Evolutionary conservation across 2,797 vertebrate genomes (phyloP).

Genomic region (Carcharodon carcharias): DNA sequence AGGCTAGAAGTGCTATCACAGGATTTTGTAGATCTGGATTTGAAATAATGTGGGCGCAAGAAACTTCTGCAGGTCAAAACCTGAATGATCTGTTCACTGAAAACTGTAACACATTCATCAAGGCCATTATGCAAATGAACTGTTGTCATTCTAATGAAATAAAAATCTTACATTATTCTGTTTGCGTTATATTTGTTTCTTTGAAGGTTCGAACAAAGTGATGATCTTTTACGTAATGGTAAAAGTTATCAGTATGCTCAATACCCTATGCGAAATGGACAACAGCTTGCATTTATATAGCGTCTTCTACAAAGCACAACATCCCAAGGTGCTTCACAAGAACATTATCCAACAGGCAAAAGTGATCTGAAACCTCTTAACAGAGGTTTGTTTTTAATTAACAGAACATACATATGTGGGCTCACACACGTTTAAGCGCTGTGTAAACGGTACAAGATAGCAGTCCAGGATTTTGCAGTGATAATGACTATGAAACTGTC

Average conservation of each 20-base stretch:
- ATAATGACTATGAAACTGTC: neutral
- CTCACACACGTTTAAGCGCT: neutral
- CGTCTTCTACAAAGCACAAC: neutral
- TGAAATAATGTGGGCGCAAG: neutral
- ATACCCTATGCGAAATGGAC: neutral
- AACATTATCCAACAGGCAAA: neutral
- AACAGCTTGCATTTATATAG: neutral
- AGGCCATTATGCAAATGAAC: neutral
- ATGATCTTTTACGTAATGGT: neutral
- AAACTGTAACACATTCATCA: neutral
- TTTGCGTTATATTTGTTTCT: neutral
- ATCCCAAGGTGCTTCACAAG: neutral
- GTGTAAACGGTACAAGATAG: neutral
- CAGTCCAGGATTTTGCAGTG: neutral
- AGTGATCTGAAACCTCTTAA: neutral
- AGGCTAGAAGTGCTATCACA: neutral
- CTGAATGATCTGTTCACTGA: neutral
- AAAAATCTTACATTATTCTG: neutral
- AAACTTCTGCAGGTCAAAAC: neutral
- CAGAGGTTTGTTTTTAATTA: neutral
- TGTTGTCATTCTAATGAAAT: neutral
- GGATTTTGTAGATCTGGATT: neutral
- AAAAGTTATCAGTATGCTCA: neutral
- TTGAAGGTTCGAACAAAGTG: neutral
- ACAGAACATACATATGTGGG: neutral